These are phyloP conservation scores for Cecidostiba fungosa DNA, from an alignment of 2,888 invertebrate genomes.

Conservation along the genomic window DNA sequence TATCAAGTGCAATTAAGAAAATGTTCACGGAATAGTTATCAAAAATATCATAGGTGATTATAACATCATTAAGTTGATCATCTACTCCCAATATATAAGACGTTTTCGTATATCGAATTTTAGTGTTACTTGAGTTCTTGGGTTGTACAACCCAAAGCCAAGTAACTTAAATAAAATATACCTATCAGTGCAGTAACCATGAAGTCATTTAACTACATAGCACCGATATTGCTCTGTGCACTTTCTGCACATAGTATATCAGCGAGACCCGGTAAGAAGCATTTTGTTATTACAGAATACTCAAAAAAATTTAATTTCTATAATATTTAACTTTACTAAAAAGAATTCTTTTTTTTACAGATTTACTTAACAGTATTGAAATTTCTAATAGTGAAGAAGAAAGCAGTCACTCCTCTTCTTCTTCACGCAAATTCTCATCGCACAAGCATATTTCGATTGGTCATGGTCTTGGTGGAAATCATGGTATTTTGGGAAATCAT, in stretches of 20 bases:
- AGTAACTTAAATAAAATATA: not conserved
- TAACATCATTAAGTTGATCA: not conserved
- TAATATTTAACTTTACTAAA: not conserved
- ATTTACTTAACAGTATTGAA: not conserved
- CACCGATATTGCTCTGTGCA: not conserved
- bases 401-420: no score
- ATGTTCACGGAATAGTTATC: not conserved
- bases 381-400: not conserved
- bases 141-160: not conserved
- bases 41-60: not conserved
- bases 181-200: not conserved
- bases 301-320: not conserved
- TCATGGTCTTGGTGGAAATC: not conserved
- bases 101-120: not conserved
- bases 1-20: not conserved
- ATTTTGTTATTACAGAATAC: not conserved
- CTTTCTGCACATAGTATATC: not conserved
- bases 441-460: no score
- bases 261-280: not conserved
- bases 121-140: not conserved
- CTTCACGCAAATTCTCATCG: no score
- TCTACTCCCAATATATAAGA: not conserved
- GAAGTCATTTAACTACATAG: not conserved
- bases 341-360: not conserved
- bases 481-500: not conserved